Percentiles rank a stretch among this genome's conserved stretches.
These are phyloP conservation scores for Brachionus calyciflorus DNA, from an alignment of 1,140 invertebrate species.

Conservation along the genomic window DNA sequence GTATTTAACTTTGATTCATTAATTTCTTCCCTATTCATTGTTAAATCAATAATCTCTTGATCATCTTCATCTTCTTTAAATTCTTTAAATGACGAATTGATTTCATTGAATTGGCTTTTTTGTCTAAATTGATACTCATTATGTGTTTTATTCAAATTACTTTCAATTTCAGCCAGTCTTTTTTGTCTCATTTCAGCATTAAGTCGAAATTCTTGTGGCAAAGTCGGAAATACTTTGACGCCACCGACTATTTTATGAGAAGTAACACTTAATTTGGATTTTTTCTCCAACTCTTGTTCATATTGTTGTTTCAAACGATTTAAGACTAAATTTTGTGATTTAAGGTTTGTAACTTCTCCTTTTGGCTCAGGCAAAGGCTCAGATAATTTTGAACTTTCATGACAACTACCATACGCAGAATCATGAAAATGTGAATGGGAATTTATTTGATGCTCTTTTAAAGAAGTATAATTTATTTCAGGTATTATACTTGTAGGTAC, in stretches of 20 bases:
- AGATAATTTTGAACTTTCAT: background rate
- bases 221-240: slow-evolving; percentile 41
- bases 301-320: background rate
- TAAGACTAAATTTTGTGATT: slow-evolving; percentile 11
- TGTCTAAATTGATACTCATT: background rate
- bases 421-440: background rate
- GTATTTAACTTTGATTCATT: background rate
- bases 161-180: slow-evolving; percentile 9
- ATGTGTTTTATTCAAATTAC: background rate
- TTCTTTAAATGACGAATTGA: background rate
- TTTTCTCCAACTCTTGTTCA: background rate
- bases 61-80: background rate
- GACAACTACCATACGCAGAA: background rate
- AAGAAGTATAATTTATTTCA: background rate
- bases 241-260: slow-evolving; percentile 37
- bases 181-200: slow-evolving; percentile 32
- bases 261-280: background rate
- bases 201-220: slow-evolving; percentile 1
- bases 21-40: slow-evolving; percentile 26
- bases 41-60: slow-evolving; percentile 35
- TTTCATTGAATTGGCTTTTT: background rate
- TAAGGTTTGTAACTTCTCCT: background rate
- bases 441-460: background rate
- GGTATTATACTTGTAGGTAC: background rate
- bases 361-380: background rate